These are phyloP conservation scores for Tor tambroides DNA, from an alignment of 2,113 vertebrate species.

Conservation along the genomic window DNA sequence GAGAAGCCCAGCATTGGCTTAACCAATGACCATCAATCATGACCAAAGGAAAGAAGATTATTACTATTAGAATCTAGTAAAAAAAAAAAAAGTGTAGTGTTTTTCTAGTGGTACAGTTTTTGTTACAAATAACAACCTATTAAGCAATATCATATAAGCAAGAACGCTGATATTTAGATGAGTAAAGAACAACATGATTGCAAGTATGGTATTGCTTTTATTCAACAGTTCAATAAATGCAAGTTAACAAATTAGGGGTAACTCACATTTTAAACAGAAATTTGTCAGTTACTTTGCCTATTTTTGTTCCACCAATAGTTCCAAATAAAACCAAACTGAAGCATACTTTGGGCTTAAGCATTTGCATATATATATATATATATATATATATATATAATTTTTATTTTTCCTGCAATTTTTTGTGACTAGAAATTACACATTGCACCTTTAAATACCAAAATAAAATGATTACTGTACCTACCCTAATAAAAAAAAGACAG, in stretches of 20 bases:
- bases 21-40: not conserved
- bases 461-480: not conserved
- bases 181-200: too few relatives aligned
- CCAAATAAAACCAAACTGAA: not conserved
- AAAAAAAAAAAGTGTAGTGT: too few relatives aligned
- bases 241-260: too few relatives aligned
- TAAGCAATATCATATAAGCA: too few relatives aligned
- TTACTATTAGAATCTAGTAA: too few relatives aligned
- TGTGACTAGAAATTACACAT: slow-evolving; percentile 12
- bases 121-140: not conserved
- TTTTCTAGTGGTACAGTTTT: not conserved
- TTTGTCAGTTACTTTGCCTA: not conserved
- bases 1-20: not conserved
- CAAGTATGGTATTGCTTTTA: too few relatives aligned
- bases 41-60: not conserved
- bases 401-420: not conserved
- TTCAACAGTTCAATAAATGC: too few relatives aligned
- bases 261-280: too few relatives aligned
- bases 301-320: not conserved
- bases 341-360: too few relatives aligned
- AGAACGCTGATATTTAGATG: too few relatives aligned
- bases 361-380: not conserved
- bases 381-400: too few relatives aligned
- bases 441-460: not conserved
- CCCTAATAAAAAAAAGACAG: not conserved